Percentiles rank a stretch among this genome's conserved stretches.
phyloP scores from a whole-genome alignment of 2,113 vertebrate species.

The Trogon melanurus region DNA sequence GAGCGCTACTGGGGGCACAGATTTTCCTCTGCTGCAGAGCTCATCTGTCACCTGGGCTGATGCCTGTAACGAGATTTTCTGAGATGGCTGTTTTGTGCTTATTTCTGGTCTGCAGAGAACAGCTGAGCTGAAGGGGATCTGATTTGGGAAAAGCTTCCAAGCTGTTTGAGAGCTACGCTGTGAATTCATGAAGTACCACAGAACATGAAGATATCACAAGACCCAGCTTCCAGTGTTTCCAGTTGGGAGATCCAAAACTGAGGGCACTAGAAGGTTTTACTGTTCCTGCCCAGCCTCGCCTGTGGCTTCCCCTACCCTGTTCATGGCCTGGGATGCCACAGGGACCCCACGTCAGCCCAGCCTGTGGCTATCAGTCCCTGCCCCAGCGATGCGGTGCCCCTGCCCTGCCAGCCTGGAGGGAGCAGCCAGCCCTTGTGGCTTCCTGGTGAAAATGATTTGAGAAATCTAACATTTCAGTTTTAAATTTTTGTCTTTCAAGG shows the following conservation, averaged over 20 bases:
- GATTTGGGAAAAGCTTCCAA: not conserved
- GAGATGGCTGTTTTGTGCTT: not conserved
- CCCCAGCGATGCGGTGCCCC: not conserved
- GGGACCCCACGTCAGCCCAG: not conserved
- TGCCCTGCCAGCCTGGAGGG: rapidly evolving
- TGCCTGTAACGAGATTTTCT: not conserved
- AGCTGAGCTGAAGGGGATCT: not conserved
- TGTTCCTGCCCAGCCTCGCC: not conserved
- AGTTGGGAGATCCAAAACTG: not conserved
- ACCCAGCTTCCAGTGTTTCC: not conserved
- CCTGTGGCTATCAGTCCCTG: rapidly evolving
- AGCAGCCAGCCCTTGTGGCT: not conserved
- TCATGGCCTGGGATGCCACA: not conserved
- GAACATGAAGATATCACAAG: not conserved
- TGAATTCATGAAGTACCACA: not conserved
- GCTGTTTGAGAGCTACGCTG: not conserved
- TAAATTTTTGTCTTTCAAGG: not conserved
- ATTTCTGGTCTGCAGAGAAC: not conserved
- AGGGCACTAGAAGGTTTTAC: not conserved
- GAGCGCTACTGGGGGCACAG: not conserved
- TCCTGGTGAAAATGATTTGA: rapidly evolving
- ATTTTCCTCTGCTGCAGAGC: not conserved
- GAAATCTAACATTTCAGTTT: not conserved
- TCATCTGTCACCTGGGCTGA: not conserved
- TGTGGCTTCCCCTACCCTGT: no score